These are phyloP conservation scores for Dicycla oo DNA, from an alignment of 2,888 invertebrate genomes.

Conservation along the genomic window DNA sequence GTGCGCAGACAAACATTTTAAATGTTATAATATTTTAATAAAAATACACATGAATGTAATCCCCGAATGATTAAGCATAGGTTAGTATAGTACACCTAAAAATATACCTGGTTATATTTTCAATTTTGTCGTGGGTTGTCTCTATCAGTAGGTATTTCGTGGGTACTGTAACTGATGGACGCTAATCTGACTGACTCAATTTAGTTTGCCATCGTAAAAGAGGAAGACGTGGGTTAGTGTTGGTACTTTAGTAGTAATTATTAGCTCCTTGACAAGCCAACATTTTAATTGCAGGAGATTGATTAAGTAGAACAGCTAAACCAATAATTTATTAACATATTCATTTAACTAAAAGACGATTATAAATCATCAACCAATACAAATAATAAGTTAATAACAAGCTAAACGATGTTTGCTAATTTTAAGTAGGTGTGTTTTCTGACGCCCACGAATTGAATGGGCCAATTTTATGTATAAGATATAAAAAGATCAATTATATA, in stretches of 20 bases:
- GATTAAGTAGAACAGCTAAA: neutral
- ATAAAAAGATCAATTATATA: neutral
- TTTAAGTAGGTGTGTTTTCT: constrained; percentile 21
- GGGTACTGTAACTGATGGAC: neutral
- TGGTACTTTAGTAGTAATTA: neutral
- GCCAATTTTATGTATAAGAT: neutral
- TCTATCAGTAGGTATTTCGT: neutral
- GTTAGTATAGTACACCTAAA: no score
- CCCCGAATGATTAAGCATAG: no score
- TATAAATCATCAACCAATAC: constrained; percentile 15
- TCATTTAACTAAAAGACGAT: neutral
- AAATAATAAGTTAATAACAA: neutral
- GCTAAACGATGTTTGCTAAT: constrained; percentile 14
- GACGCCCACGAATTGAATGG: constrained; percentile 8
- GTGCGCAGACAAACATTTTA: constrained; percentile 68
- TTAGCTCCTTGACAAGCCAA: neutral
- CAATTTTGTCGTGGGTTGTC: neutral
- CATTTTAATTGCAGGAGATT: no score
- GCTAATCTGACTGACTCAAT: neutral
- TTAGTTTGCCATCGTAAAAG: neutral
- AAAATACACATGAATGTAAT: no score
- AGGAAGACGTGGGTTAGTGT: neutral
- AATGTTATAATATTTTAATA: neutral
- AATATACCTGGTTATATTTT: neutral
- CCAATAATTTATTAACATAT: no score